Conservation (phyloP, 1,140 invertebrate genomes). For the Ceratosolen solmsi region DNA sequence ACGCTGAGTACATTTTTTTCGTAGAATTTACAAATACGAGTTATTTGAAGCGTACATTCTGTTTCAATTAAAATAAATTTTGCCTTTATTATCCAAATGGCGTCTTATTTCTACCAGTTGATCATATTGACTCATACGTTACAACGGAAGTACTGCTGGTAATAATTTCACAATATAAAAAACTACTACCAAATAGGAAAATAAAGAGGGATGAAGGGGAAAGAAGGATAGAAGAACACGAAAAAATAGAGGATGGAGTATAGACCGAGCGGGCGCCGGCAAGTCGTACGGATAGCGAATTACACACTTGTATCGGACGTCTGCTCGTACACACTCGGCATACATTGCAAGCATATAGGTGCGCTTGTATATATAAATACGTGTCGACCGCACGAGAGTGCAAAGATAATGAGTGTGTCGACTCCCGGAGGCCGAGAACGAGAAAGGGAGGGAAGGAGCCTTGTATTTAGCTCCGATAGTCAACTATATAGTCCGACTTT, state of each 20-base stretch:
- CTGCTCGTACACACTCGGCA: neutral
- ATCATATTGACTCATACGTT: neutral
- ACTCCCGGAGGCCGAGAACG: conserved; percentile 1
- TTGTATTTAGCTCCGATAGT: conserved; percentile 48
- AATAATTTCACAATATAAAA: conserved; percentile 2
- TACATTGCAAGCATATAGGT: neutral
- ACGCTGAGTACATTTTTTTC: too few species aligned
- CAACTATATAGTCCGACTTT: conserved; percentile 9
- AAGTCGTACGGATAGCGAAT: conserved; percentile 57
- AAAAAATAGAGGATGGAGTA: neutral
- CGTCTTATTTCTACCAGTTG: neutral
- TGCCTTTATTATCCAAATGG: too few species aligned
- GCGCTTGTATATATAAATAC: neutral
- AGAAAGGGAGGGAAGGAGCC: neutral
- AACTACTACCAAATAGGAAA: conserved; percentile 35
- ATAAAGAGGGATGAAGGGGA: conserved; percentile 47
- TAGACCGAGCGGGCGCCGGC: conserved; percentile 56
- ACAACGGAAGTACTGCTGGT: neutral
- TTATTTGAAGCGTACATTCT: neutral
- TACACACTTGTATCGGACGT: conserved; percentile 49
- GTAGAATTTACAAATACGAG: neutral
- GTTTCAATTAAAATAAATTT: too few species aligned
- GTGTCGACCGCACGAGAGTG: neutral
- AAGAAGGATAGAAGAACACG: neutral
- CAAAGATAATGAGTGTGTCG: neutral